A percentile compares a stretch with the other conserved stretches of the same genome.
phyloP scores from a whole-genome alignment of 2,888 invertebrate species.

The Crocallis elinguaria region DNA sequence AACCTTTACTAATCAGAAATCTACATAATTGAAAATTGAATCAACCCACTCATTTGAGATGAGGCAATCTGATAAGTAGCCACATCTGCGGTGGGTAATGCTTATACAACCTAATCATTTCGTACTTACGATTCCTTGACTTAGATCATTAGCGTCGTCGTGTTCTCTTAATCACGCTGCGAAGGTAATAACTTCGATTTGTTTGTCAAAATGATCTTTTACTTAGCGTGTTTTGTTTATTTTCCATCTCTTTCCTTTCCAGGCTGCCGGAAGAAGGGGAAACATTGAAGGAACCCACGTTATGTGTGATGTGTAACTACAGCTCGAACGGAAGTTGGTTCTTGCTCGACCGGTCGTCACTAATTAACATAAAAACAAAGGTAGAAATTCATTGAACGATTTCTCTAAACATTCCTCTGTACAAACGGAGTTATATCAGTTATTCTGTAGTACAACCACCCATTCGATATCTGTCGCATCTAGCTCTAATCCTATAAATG shows the following conservation, averaged over 20 bases:
- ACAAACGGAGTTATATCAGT: too few species aligned
- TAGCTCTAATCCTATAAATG: constrained; percentile 81
- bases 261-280: constrained; percentile 34
- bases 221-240: constrained; percentile 39
- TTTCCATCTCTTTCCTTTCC: constrained; percentile 39
- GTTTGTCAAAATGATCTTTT: constrained; percentile 59
- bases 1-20: constrained; percentile 18
- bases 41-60: constrained; percentile 23
- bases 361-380: constrained; percentile 83
- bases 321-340: constrained; percentile 74
- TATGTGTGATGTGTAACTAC: constrained; percentile 54
- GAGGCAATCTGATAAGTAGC: constrained; percentile 29
- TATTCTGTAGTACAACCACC: constrained; percentile 71
- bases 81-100: constrained; percentile 40
- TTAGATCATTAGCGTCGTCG: constrained; percentile 44
- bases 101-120: constrained; percentile 42
- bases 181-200: constrained; percentile 48
- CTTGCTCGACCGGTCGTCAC: constrained; percentile 62
- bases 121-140: constrained; percentile 40
- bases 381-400: constrained; percentile 76
- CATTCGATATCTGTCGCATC: constrained; percentile 77
- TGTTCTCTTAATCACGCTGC: constrained; percentile 49
- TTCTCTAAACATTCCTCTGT: constrained; percentile 67
- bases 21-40: constrained; percentile 29
- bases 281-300: constrained; percentile 53